Conservation (phyloP, 2,113 vertebrate genomes). For the Perca fluviatilis region DNA sequence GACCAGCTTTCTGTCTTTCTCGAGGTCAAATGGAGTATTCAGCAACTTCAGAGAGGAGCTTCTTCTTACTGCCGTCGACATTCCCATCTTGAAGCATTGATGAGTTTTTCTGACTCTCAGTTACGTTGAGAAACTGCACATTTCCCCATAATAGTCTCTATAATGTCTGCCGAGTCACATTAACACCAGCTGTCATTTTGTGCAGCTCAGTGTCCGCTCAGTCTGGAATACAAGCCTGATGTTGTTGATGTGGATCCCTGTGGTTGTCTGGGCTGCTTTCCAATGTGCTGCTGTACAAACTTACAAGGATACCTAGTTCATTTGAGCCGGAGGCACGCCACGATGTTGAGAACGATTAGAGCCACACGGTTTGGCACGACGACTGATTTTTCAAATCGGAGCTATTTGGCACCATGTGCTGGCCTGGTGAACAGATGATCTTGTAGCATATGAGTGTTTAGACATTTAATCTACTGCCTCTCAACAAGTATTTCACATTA, state of each 20-base stretch:
- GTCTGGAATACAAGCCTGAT: conserved; percentile 14
- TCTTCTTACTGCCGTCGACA: neutral
- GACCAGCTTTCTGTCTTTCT: neutral
- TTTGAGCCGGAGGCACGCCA: conserved; percentile 19
- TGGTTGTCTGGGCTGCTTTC: conserved; percentile 54
- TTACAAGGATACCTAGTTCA: conserved; percentile 19
- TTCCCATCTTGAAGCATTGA: neutral
- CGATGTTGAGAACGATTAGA: conserved; percentile 42
- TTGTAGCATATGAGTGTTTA: conserved; percentile 20
- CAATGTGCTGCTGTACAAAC: conserved; percentile 30
- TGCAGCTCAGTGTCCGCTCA: conserved; percentile 28
- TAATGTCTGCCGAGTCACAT: conserved; percentile 6
- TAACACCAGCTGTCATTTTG: conserved; percentile 22
- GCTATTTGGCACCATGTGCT: conserved; percentile 26
- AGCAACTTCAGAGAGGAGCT: neutral
- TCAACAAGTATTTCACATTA: neutral
- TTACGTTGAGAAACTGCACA: neutral
- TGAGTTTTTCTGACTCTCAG: neutral
- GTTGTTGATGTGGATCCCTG: conserved; percentile 45
- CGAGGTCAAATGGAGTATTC: neutral
- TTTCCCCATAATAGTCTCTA: neutral
- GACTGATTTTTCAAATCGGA: neutral
- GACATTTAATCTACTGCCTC: conserved; percentile 39
- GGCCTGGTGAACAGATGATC: conserved; percentile 12
- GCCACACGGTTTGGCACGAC: conserved; percentile 8